These are phyloP conservation scores for Pemphigus obesinymphae DNA, from an alignment of 1,140 invertebrate species.

Conservation along the genomic window DNA sequence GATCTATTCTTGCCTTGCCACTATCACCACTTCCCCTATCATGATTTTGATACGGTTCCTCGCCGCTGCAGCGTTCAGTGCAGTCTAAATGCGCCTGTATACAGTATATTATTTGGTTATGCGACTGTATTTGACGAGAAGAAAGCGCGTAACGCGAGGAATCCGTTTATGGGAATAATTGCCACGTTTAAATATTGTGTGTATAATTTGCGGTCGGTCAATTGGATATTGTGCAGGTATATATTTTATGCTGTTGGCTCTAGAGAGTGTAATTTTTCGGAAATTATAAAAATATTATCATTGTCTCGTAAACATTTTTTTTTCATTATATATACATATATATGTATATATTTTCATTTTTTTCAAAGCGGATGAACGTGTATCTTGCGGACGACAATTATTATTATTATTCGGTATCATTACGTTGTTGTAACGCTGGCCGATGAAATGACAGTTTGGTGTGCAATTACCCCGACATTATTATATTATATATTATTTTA, in stretches of 20 bases:
- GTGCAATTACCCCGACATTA: slow-evolving; percentile 7
- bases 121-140: not conserved
- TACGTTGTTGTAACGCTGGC: not conserved
- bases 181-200: not conserved
- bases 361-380: not conserved
- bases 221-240: no score
- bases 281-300: no score
- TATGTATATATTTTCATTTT: not conserved
- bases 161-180: not conserved
- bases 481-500: not conserved
- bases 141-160: not conserved
- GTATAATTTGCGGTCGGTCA: no score
- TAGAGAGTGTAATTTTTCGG: no score
- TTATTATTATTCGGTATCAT: not conserved
- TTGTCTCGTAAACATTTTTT: no score
- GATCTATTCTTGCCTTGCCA: no score
- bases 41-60: no score
- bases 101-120: no score
- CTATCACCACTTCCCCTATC: no score
- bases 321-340: not conserved
- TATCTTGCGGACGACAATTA: not conserved
- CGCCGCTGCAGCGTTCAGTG: no score
- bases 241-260: no score
- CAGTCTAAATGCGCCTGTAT: no score
- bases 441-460: slow-evolving; percentile 34